Percentiles rank a stretch among this genome's conserved stretches.
Conservation (phyloP, 2,797 vertebrate species). For the Sphenopsis melanotis region DNA sequence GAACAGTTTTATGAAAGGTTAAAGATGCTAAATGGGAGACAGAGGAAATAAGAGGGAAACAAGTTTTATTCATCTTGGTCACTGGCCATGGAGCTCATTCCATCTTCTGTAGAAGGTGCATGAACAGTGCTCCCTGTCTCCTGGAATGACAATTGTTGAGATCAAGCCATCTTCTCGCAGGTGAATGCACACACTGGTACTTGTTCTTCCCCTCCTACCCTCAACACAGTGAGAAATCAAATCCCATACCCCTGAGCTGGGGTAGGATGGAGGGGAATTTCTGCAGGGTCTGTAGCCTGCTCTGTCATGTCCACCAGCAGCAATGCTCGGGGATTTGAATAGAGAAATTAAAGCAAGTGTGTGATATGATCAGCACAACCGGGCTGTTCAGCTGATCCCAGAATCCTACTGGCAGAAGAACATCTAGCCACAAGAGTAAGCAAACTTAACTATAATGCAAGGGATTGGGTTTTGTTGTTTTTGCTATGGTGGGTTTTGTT, state of each 20-base stretch:
- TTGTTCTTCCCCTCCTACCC: neutral
- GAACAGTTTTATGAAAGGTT: neutral
- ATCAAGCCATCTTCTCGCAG: neutral
- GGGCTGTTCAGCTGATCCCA: neutral
- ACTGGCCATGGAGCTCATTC: neutral
- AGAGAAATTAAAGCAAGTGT: neutral
- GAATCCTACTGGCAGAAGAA: neutral
- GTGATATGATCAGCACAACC: neutral
- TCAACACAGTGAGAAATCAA: neutral
- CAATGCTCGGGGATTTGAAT: neutral
- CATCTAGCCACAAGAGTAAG: neutral
- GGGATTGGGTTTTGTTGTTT: rapidly evolving
- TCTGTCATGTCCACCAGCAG: neutral
- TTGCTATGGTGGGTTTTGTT: neutral
- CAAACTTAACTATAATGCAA: neutral
- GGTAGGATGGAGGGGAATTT: neutral
- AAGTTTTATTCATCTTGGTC: neutral
- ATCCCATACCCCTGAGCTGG: neutral
- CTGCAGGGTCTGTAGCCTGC: neutral
- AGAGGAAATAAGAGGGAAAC: neutral
- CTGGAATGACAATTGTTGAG: neutral
- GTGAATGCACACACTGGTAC: neutral
- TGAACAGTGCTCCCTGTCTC: neutral
- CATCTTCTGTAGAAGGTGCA: neutral
- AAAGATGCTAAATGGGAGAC: neutral